Conservation (phyloP, 2,797 vertebrate species). For the Epinephelus awoara region DNA sequence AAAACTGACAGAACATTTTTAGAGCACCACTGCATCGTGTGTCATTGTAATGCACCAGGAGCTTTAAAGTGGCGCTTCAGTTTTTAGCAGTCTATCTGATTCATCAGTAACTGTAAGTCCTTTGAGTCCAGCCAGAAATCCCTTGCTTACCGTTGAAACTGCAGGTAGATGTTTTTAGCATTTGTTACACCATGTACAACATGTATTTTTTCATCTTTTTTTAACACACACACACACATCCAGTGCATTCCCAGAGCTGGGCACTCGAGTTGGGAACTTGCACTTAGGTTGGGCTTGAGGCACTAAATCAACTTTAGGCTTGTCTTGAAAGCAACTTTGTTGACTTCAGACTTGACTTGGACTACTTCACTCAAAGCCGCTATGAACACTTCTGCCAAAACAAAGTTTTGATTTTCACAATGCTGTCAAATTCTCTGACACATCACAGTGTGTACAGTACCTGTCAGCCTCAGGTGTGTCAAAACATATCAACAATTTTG, state of each 20-base stretch:
- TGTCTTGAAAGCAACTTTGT: conserved; percentile 27
- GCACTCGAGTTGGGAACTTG: conserved; percentile 23
- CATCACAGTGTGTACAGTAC: conserved; percentile 4
- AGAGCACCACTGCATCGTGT: conserved; percentile 52
- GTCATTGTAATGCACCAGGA: conserved; percentile 64
- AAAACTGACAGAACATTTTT: conserved; percentile 70
- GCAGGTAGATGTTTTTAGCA: conserved; percentile 52
- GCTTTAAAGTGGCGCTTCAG: conserved; percentile 66
- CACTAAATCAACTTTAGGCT: conserved; percentile 40
- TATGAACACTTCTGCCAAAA: conserved; percentile 28
- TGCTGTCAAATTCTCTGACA: background rate
- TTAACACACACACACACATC: background rate
- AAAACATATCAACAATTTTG: conserved; percentile 21
- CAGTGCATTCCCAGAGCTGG: conserved; percentile 21
- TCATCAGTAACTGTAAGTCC: conserved; percentile 68
- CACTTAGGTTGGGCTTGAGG: conserved; percentile 26
- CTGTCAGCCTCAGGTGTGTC: conserved; percentile 32
- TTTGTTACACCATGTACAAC: conserved; percentile 26
- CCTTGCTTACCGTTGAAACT: conserved; percentile 36
- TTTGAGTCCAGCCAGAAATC: conserved; percentile 63
- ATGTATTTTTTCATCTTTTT: conserved; percentile 1
- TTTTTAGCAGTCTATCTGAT: conserved; percentile 70
- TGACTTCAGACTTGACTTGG: conserved; percentile 21
- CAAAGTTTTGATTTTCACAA: conserved; percentile 13
- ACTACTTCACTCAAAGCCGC: conserved; percentile 5